phyloP scores from a whole-genome alignment of 2,888 invertebrate genomes.

The Drosophila picticornis region DNA sequence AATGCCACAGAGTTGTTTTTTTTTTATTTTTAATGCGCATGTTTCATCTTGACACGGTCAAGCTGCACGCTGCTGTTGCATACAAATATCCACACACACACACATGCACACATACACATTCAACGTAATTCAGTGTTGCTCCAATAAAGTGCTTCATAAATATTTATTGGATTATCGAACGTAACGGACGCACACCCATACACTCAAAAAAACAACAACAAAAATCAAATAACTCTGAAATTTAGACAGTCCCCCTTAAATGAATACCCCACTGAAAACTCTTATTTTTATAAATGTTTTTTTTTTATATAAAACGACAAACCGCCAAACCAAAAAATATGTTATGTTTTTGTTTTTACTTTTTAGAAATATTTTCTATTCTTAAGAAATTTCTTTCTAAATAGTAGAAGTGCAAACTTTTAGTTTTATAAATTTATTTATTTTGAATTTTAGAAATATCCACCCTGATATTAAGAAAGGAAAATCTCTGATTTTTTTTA shows the following conservation, averaged over 20 bases:
- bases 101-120: conserved; percentile 39
- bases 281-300: not conserved
- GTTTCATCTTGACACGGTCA: conserved; percentile 43
- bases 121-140: conserved; percentile 82
- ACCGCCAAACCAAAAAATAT: not conserved
- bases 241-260: not conserved
- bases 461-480: not conserved
- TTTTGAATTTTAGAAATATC: not conserved
- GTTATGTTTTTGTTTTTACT: not conserved
- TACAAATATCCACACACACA: conserved; percentile 15
- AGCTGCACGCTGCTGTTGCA: conserved; percentile 45
- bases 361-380: not conserved
- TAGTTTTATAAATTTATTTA: not conserved
- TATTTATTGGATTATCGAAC: conserved; percentile 81
- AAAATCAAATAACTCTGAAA: not conserved
- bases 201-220: conserved; percentile 18
- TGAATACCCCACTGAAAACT: not conserved
- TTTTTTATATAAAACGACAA: not conserved
- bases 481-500: not conserved
- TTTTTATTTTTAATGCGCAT: conserved; percentile 20
- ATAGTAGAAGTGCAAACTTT: not conserved
- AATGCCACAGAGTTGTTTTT: conserved; percentile 43
- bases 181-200: conserved; percentile 55
- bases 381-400: not conserved
- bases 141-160: conserved; percentile 82